Evolutionary conservation across 2,888 invertebrate species (phyloP).

Genomic region (Nomada lathburiana): DNA sequence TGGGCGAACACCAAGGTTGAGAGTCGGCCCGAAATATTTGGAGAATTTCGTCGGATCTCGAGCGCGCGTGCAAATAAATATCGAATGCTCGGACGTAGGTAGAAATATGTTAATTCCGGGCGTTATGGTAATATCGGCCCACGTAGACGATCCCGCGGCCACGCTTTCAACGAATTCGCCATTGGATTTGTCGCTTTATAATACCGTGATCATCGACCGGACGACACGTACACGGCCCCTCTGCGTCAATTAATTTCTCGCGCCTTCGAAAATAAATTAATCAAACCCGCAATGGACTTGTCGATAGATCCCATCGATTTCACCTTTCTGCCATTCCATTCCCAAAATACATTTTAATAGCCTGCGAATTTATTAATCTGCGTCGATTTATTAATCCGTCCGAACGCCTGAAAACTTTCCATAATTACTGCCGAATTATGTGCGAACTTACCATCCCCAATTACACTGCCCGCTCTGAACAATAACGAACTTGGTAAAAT

Average conservation of each 20-base stretch:
- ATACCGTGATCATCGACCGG: background rate
- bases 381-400: no score
- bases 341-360: no score
- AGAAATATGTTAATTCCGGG: conserved; percentile 43
- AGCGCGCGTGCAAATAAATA: conserved; percentile 33
- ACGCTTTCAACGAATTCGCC: conserved; percentile 17
- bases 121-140: conserved; percentile 44
- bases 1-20: background rate
- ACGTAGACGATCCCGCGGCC: conserved; percentile 23
- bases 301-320: background rate
- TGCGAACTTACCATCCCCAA: no score
- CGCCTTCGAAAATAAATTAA: conserved; percentile 20
- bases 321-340: background rate
- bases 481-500: no score
- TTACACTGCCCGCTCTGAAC: no score
- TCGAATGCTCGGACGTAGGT: conserved; percentile 23
- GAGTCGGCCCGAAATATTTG: conserved; percentile 13
- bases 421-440: no score
- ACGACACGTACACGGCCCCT: background rate
- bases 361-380: no score
- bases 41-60: conserved; percentile 11
- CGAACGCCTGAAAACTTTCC: no score
- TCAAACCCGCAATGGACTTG: conserved; percentile 4
- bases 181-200: background rate
- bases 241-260: conserved; percentile 29